Evolutionary conservation across 2,888 invertebrate species (phyloP).

Genomic region (Nephrotoma flavescens): DNA sequence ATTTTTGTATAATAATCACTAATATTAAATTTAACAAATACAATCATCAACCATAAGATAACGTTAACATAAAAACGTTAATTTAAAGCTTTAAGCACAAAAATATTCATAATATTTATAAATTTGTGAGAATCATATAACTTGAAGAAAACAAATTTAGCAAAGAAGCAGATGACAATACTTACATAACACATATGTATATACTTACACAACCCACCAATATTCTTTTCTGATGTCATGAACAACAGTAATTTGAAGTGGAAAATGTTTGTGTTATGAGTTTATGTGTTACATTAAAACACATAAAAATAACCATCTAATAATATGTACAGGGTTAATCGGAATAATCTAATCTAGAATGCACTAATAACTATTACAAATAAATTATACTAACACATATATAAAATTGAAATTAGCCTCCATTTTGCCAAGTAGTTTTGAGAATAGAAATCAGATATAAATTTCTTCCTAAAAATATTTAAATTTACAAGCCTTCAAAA

Average conservation of each 20-base stretch:
- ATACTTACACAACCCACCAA: background rate
- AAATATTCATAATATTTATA: background rate
- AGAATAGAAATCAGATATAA: too few relatives aligned
- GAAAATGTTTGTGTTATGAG: background rate
- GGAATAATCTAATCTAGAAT: too few relatives aligned
- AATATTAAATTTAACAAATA: background rate
- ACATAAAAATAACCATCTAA: background rate
- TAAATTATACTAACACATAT: too few relatives aligned
- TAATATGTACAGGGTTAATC: too few relatives aligned
- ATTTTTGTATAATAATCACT: background rate
- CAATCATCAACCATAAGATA: background rate
- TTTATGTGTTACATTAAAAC: background rate
- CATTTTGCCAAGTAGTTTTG: too few relatives aligned
- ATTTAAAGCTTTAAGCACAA: background rate
- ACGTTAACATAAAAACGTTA: background rate
- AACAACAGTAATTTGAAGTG: background rate
- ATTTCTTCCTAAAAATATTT: too few relatives aligned
- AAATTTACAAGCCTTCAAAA: too few relatives aligned
- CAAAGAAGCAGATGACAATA: background rate
- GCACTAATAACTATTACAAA: too few relatives aligned
- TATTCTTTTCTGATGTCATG: background rate
- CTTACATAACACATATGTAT: background rate
- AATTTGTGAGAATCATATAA: background rate
- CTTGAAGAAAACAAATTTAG: background rate
- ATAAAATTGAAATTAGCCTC: too few relatives aligned